phyloP scores from a whole-genome alignment of 2,113 vertebrate genomes.

The Poeciliopsis occidentalis region DNA sequence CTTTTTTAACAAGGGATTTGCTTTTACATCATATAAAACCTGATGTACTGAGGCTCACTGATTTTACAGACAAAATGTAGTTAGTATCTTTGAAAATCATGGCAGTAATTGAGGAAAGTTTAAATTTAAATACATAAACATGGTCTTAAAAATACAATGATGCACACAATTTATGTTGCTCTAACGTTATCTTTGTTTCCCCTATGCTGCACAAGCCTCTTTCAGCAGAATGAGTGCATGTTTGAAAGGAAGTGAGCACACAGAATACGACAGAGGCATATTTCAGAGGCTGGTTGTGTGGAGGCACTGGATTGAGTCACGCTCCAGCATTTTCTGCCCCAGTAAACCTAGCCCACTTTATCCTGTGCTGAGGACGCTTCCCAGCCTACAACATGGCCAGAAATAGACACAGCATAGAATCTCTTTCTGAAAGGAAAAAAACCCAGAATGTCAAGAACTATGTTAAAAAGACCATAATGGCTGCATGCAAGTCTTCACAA shows the following conservation, averaged over 20 bases:
- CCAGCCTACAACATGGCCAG: constrained; percentile 27
- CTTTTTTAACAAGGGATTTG: no score
- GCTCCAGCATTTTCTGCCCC: constrained; percentile 79
- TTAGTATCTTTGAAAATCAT: not conserved
- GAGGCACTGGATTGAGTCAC: constrained; percentile 73
- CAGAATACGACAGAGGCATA: constrained; percentile 66
- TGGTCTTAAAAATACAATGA: not conserved
- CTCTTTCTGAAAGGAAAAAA: constrained; percentile 31
- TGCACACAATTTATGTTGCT: not conserved
- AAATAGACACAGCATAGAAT: constrained; percentile 48
- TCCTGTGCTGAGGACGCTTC: constrained; percentile 55
- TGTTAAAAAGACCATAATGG: constrained; percentile 1
- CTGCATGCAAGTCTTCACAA: constrained; percentile 21
- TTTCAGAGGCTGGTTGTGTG: constrained; percentile 65
- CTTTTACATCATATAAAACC: not conserved
- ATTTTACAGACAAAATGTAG: not conserved
- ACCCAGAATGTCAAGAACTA: constrained; percentile 19
- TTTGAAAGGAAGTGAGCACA: constrained; percentile 56
- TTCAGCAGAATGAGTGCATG: constrained; percentile 15
- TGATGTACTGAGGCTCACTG: not conserved
- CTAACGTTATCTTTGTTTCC: constrained; percentile 2
- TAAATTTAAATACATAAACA: not conserved
- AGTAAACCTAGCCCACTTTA: constrained; percentile 78
- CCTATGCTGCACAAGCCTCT: constrained; percentile 43
- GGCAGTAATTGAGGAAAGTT: not conserved